Evolutionary conservation across 2,113 vertebrate species (phyloP), one percentile per base, ranked within the genome.

Genomic region (Phyllopteryx taeniolatus): DNA sequence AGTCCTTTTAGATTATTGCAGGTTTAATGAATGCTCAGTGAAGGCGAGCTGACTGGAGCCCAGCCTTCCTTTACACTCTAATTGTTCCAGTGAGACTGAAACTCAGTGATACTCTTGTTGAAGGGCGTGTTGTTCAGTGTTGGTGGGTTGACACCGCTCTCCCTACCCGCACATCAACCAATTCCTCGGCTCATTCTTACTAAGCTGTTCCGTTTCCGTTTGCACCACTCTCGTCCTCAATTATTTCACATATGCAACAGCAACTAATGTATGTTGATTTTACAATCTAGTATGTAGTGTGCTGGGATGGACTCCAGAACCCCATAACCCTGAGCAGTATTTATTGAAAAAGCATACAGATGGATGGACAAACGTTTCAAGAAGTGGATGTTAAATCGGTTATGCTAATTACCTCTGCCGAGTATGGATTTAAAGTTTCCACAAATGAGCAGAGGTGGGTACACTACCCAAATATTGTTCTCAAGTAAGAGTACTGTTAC

Each of bases 31-130:
- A 85, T 85, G 78, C 76, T 85, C 65, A 67, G 73, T 82, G 74
- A 80, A 84, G 80, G 79, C 64, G 65, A 69, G 76, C 72, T 85
- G 87, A 87, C 89, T 86, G 83, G 47, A 85, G 77, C 82, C 81
- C 84, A 84, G 80, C 76, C 77, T 86, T 78, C 71, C 64, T 71
- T 83, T 79, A 82, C 70, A 68, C 81, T 69, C 75, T 91, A 88
- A 88, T 89, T 89, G 85, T 86, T 85, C 88, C 83, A 71, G 73
- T 44, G 89, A 88, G 89, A 87, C 82, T 72, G 62, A 79, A 71
- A 76, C 74, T 83, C 74, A 83, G 72, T 79, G 75, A 91, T 85
- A 51, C 75, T 80, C 72, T 60, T 75, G 73, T 72, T 85, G 76
- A 87, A 78, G 79, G 76, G 53, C 77, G 65, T 61, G 56, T 74